A percentile compares a stretch with the other conserved stretches of the same genome.
These are phyloP conservation scores for Philopotamus ludificatus DNA, from an alignment of 1,140 invertebrate genomes.

Conservation along the genomic window DNA sequence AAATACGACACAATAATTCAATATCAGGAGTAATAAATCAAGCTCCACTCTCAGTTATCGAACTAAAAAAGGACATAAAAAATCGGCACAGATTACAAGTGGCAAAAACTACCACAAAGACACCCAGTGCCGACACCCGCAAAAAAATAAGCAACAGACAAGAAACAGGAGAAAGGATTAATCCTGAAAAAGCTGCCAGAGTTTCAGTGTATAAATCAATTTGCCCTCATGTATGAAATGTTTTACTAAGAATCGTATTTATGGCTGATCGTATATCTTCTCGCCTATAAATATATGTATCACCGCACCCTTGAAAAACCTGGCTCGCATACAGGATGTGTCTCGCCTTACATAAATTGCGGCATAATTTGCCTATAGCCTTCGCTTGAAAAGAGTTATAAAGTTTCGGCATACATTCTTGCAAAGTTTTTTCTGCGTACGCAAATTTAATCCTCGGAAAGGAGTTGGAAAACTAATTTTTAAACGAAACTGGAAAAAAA, in stretches of 20 bases:
- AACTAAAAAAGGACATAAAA: too few relatives aligned
- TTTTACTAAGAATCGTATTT: not conserved
- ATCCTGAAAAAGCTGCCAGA: conserved; percentile 8
- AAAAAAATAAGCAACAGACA: conserved; percentile 1
- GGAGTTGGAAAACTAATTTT: conserved; percentile 27
- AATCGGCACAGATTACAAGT: conserved; percentile 1
- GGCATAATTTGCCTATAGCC: conserved; percentile 20
- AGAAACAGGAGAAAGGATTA: conserved; percentile 14
- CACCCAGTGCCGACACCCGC: too few relatives aligned
- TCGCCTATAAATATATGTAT: not conserved
- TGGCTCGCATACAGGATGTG: not conserved
- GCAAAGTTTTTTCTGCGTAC: conserved; percentile 14
- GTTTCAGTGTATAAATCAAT: conserved; percentile 21
- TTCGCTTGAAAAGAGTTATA: conserved; percentile 14
- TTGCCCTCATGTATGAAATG: conserved; percentile 11
- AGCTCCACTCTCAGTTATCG: too few relatives aligned
- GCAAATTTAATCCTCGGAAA: conserved; percentile 27
- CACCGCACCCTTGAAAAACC: not conserved
- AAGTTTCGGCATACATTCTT: conserved; percentile 19
- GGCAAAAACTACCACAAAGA: conserved; percentile 14
- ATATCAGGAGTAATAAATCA: too few relatives aligned
- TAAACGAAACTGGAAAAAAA: conserved; percentile 11
- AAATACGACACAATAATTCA: too few relatives aligned
- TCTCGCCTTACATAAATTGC: not conserved
- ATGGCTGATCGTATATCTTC: not conserved